These are phyloP conservation scores for Malacoctenus gilli DNA, from an alignment of 2,797 vertebrate genomes.

Conservation along the genomic window DNA sequence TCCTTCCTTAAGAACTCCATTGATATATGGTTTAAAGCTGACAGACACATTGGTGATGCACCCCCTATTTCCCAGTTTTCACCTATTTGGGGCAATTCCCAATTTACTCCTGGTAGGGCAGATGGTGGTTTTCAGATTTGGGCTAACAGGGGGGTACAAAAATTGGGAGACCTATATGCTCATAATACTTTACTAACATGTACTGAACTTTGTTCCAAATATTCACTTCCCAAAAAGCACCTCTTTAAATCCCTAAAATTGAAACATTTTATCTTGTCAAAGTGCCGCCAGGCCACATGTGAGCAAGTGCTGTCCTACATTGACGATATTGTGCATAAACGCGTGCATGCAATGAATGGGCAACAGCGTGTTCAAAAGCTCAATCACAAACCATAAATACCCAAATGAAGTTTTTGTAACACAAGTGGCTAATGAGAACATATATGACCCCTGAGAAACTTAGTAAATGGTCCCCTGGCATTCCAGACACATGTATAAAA, in stretches of 20 bases:
- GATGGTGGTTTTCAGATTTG: conserved; percentile 2
- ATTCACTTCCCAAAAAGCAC: neutral
- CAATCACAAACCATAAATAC: no score
- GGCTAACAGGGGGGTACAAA: neutral
- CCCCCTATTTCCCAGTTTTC: conserved; percentile 10
- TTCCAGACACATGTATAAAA: no score
- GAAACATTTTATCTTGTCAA: neutral
- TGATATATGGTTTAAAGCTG: conserved; percentile 5
- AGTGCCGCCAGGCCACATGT: no score
- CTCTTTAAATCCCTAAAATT: neutral
- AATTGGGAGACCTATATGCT: conserved; percentile 13
- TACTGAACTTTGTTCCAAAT: neutral
- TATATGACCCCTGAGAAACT: no score
- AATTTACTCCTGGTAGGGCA: conserved; percentile 3
- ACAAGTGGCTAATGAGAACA: no score
- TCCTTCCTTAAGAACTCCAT: no score
- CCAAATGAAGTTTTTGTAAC: no score
- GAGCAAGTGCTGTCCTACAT: no score
- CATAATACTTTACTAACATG: neutral
- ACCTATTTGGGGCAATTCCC: neutral
- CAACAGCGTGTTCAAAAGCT: no score
- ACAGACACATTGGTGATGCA: conserved; percentile 12
- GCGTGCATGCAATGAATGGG: no score
- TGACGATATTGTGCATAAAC: no score
- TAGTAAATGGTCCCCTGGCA: no score